Percentiles rank a stretch among this genome's conserved stretches.
Evolutionary conservation across 2,113 vertebrate genomes (phyloP).

Genomic region (Mormyrus lacerda): DNA sequence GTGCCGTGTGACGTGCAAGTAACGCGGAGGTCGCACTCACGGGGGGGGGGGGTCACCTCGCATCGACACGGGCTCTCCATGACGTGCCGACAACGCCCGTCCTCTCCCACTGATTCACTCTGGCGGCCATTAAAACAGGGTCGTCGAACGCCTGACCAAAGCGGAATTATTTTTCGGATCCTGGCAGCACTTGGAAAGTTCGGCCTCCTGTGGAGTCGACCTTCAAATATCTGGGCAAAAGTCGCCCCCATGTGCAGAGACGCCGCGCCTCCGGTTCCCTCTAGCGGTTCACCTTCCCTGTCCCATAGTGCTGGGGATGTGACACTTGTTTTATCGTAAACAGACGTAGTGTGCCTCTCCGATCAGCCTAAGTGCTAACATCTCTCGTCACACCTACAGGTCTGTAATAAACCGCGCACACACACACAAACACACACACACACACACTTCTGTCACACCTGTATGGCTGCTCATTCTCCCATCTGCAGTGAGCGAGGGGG

Average conservation of each 20-base stretch:
- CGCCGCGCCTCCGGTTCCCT: background rate
- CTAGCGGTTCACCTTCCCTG: background rate
- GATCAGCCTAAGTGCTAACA: background rate
- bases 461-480: background rate
- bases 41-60: background rate
- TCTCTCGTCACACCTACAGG: background rate
- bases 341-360: background rate
- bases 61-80: background rate
- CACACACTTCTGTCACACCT: background rate
- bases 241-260: background rate
- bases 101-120: background rate
- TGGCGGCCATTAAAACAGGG: background rate
- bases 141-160: background rate
- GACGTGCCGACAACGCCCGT: background rate
- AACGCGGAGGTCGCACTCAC: background rate
- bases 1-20: background rate
- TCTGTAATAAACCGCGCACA: background rate
- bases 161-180: background rate
- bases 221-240: background rate
- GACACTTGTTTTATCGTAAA: background rate
- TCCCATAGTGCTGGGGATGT: background rate
- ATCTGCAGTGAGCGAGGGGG: background rate
- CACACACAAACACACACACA: constrained; percentile 16
- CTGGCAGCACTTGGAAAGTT: background rate
- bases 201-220: background rate